A percentile compares a stretch with the other conserved stretches of the same genome.
Conservation (phyloP, 2,888 invertebrate genomes). For the Chelonus formosanus region DNA sequence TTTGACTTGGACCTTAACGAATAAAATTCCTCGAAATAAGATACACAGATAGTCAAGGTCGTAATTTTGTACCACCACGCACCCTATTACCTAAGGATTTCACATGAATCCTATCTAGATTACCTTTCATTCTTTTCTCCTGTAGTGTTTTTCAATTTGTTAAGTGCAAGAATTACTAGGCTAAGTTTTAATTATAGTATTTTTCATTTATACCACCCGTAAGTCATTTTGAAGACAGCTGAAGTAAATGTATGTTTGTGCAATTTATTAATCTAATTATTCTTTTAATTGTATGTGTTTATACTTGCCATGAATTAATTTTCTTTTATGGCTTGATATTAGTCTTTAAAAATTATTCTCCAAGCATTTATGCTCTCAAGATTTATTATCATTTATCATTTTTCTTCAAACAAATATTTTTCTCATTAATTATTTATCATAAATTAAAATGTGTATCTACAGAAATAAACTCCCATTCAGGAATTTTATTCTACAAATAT, state of each 20-base stretch:
- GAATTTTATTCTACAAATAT: too few species aligned
- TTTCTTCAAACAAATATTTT: background rate
- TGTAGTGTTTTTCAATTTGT: conserved; percentile 6
- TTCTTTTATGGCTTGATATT: too few species aligned
- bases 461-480: too few species aligned
- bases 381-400: background rate
- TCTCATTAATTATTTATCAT: too few species aligned
- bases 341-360: too few species aligned
- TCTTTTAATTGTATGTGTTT: too few species aligned
- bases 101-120: conserved; percentile 51
- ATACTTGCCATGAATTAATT: too few species aligned
- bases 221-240: too few species aligned
- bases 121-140: conserved; percentile 8
- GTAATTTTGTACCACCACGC: conserved; percentile 49
- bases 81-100: conserved; percentile 48
- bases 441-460: too few species aligned
- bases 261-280: too few species aligned
- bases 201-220: too few species aligned
- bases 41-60: conserved; percentile 54
- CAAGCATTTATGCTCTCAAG: too few species aligned
- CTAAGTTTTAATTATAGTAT: background rate
- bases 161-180: background rate
- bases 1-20: conserved; percentile 37
- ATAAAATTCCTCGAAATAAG: conserved; percentile 54
- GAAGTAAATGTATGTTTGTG: background rate